Evolutionary conservation across 2,888 invertebrate genomes (phyloP).

Genomic region (Sinhomidia bicolor): DNA sequence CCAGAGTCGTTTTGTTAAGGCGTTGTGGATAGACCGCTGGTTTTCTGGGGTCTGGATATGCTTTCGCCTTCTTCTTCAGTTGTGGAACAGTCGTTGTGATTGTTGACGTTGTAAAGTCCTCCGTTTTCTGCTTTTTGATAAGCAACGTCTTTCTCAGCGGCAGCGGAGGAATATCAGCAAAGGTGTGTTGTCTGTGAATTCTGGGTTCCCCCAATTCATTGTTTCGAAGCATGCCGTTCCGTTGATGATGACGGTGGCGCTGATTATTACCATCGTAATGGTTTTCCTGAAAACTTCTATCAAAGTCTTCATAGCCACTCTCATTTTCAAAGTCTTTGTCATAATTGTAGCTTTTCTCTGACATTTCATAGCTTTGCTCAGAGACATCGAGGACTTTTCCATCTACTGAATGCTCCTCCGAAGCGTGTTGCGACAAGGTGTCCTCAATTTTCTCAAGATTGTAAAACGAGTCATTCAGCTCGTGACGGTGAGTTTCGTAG

Average conservation of each 20-base stretch:
- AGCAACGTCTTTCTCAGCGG: slow-evolving; percentile 55
- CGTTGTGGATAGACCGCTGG: slow-evolving; percentile 79
- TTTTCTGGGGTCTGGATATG: slow-evolving; percentile 77
- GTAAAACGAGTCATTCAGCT: slow-evolving; percentile 56
- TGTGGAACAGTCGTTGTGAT: background rate
- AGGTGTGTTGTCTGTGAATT: slow-evolving; percentile 52
- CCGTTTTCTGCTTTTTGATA: slow-evolving; percentile 66
- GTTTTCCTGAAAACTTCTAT: slow-evolving; percentile 56
- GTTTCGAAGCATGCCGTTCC: background rate
- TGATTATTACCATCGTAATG: background rate
- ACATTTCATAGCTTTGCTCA: slow-evolving; percentile 36
- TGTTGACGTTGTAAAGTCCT: slow-evolving; percentile 28
- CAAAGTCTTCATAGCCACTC: slow-evolving; percentile 68
- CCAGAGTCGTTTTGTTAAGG: slow-evolving; percentile 79
- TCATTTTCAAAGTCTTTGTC: slow-evolving; percentile 70
- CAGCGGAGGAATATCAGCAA: slow-evolving; percentile 31
- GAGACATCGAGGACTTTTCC: slow-evolving; percentile 27
- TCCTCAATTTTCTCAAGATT: slow-evolving; percentile 50
- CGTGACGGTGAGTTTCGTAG: slow-evolving; percentile 36
- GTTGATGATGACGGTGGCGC: background rate
- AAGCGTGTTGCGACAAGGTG: slow-evolving; percentile 18
- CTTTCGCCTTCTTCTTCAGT: slow-evolving; percentile 62
- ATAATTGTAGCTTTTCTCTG: slow-evolving; percentile 62
- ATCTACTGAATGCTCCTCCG: slow-evolving; percentile 25
- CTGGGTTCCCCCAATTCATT: background rate